Conservation (phyloP, 2,888 invertebrate species). For the Choristoneura rosaceana region DNA sequence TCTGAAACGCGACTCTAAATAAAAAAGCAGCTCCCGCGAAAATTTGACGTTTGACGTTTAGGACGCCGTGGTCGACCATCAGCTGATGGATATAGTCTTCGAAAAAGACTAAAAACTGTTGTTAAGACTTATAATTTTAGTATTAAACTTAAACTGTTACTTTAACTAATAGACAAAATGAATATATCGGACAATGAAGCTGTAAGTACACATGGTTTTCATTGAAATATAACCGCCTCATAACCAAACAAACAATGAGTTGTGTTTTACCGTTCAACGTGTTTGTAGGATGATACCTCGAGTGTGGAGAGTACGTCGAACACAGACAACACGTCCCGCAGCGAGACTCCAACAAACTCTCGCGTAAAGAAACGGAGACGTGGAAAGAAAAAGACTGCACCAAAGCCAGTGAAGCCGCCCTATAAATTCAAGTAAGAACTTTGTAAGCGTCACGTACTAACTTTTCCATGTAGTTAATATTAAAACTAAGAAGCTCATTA, state of each 20-base stretch:
- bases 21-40: conserved; percentile 61
- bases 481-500: background rate
- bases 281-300: conserved; percentile 88
- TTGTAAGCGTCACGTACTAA: background rate
- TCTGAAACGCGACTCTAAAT: background rate
- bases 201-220: conserved; percentile 63
- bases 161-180: conserved; percentile 54
- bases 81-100: conserved; percentile 53
- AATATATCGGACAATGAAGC: conserved; percentile 81
- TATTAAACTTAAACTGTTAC: background rate
- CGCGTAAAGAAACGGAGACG: conserved; percentile 84
- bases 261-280: conserved; percentile 8
- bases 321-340: conserved; percentile 92
- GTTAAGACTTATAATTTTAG: background rate
- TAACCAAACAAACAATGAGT: conserved; percentile 37
- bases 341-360: conserved; percentile 92
- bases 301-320: conserved; percentile 93
- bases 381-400: conserved; percentile 85
- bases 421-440: conserved; percentile 90
- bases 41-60: conserved; percentile 67
- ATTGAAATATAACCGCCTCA: background rate
- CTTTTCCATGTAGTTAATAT: background rate
- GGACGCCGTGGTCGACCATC: conserved; percentile 45
- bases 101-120: conserved; percentile 8
- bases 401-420: conserved; percentile 88